Evolutionary conservation across 2,797 vertebrate genomes (phyloP), one percentile per base, ranked within the genome.

Genomic region (Podarcis lilfordi): DNA sequence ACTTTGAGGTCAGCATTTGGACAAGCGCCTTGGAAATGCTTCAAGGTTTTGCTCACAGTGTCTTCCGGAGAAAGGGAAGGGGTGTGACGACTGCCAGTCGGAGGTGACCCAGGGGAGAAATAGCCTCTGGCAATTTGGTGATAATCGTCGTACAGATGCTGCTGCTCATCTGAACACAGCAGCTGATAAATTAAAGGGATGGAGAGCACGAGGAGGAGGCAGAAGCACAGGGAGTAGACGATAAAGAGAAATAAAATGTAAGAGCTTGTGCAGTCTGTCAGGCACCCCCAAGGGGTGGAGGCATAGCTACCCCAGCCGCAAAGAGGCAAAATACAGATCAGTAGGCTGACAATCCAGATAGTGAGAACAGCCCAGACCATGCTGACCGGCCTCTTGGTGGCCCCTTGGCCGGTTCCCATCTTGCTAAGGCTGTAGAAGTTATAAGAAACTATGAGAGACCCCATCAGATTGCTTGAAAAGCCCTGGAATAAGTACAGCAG

Each of bases 401-500:
- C 95, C 37, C 95, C 96, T 43, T 96, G 94, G 94, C 96, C 89
- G 96, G 45, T 79, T 71, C 81, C 86, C 45, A 95, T 35, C 95
- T 94, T 93, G 90, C 89, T 97, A 91, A 97, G 96, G 23, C 97
- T 96, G 95, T 98, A 98, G 93, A 99, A 99, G 96, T 98, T 98
- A 93, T 99, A 98, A 9, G 95, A 98, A 92, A 98, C 98, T 43
- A 99, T 97, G 0, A 99, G 96, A 8, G 97, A 98, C 50, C 98
- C 98, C 93, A 99, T 99, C 96, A 99, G 96, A 92, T 98, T 99
- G 97, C 98, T 98, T 0, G 98, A 98, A 92, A 99, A 96, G 11
- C 98, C 98, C 94, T 99, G 99, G 94, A 99, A 98, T 84, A 98
- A 94, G 95, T 99, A 99, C 0, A 99, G 93, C 79, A 98, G 97